Evolutionary conservation across 2,113 vertebrate genomes (phyloP), one percentile per base, ranked within the genome.

Genomic region (Pycnonotus jocosus): DNA sequence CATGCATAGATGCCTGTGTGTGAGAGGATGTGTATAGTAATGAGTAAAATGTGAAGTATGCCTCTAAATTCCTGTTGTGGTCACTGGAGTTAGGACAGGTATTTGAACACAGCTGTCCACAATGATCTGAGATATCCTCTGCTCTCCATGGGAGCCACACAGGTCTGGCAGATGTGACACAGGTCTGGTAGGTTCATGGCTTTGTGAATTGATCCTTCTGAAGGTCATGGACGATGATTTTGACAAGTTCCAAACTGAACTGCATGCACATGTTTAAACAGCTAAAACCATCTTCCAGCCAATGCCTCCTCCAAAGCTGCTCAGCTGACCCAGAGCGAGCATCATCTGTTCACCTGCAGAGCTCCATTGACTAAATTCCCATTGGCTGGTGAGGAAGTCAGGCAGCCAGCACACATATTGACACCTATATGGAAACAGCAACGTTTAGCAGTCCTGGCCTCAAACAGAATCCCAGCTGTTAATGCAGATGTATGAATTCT

Each of bases 221-320:
- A 48, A 62, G 10, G 17, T 51, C 38, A 22, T 1, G 1, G 33
- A 25, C 0, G 0, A 47, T 47, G 65, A 16, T 72, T 82, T 68
- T 58, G 22, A 23, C 0, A 1, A 37, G 10, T 71, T 38, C 54
- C 20, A 84, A 84, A 65, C 5, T 62, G 14, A 13, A 45, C 27
- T 37, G 60, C 42, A 42, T 54, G 17, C 23, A 28, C 38, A 28
- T 13, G 7, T 73, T 94, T 84, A 58, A 47, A 45, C 19, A 62
- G 33, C 9, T 50, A 61, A 65, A 78, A 58, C 25, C 73, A 81
- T 23, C 20, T 90, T 21, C 56, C 25, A 56, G 38, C 22, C 15
- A n/a, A 37, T 64, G 44, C 21, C 60, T 68, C 64, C 54, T 37
- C 21, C 38, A 51, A 82, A 92, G 27, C 38, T 54, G 44, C 25